Evolutionary conservation across 2,113 vertebrate species (phyloP).

Genomic region (Phylloscopus whistleri): DNA sequence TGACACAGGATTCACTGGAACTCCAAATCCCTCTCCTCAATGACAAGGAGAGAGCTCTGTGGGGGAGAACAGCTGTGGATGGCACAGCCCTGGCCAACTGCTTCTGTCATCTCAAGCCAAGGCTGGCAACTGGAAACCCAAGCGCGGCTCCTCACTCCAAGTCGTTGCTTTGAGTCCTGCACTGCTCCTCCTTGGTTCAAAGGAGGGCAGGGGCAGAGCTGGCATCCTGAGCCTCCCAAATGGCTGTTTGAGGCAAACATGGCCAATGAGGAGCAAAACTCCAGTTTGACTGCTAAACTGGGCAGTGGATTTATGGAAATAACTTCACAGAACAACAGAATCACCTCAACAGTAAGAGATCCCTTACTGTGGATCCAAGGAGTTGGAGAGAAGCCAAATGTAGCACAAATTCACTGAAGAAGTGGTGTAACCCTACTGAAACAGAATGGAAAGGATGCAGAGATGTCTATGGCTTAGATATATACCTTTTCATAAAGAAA

Average conservation of each 20-base stretch:
- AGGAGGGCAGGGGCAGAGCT: background rate
- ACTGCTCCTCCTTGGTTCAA: background rate
- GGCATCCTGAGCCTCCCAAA: background rate
- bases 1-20: background rate
- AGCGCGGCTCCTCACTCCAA: fast-evolving
- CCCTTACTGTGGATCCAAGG: background rate
- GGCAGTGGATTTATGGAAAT: background rate
- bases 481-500: background rate
- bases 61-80: background rate
- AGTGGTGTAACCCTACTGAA: background rate
- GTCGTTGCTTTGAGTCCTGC: background rate
- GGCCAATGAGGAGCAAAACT: background rate
- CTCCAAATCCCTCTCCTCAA: background rate
- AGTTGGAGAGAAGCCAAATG: background rate
- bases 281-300: background rate
- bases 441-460: background rate
- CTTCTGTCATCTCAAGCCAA: background rate
- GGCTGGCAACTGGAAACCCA: background rate
- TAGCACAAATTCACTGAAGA: background rate
- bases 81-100: background rate
- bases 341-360: background rate
- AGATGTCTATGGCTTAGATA: background rate
- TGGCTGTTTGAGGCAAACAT: background rate
- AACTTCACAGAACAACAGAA: background rate
- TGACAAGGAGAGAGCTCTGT: background rate